A percentile compares a stretch with the other conserved stretches of the same genome.
Conservation (phyloP, 2,797 vertebrate species). For the Chelon auratus region DNA sequence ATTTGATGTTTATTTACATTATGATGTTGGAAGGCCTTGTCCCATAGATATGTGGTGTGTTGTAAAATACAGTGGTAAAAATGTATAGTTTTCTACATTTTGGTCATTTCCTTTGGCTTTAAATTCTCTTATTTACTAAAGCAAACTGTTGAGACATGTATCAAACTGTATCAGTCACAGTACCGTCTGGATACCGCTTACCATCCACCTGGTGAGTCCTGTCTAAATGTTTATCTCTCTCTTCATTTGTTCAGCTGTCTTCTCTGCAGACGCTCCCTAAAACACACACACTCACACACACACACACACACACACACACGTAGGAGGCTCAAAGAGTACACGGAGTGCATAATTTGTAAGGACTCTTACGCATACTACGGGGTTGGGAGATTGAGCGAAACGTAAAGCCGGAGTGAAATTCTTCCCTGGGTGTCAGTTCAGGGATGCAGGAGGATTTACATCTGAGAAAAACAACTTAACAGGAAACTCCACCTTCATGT, state of each 20-base stretch:
- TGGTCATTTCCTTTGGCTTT: neutral
- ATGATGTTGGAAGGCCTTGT: too few species aligned
- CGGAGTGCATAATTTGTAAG: conserved; percentile 16
- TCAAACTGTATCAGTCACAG: conserved; percentile 28
- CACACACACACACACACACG: conserved; percentile 21
- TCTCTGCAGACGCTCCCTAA: conserved; percentile 37
- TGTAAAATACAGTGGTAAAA: neutral
- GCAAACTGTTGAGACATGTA: conserved; percentile 5
- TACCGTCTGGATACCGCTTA: conserved; percentile 37
- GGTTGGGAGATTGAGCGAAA: conserved; percentile 45
- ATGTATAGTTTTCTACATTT: too few species aligned
- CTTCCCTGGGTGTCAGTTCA: conserved; percentile 13
- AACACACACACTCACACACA: conserved; percentile 27
- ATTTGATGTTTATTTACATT: too few species aligned
- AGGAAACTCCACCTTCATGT: conserved; percentile 54
- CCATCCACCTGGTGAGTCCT: conserved; percentile 66
- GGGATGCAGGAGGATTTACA: conserved; percentile 42
- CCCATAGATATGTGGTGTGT: too few species aligned
- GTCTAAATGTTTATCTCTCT: conserved; percentile 65
- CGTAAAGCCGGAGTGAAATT: conserved; percentile 29
- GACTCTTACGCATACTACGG: conserved; percentile 26
- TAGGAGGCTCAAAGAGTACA: conserved; percentile 16
- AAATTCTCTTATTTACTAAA: neutral
- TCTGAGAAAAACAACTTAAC: conserved; percentile 49
- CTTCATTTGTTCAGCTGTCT: conserved; percentile 78